phyloP scores from a whole-genome alignment of 2,888 invertebrate species.

The Cantharis rustica region DNA sequence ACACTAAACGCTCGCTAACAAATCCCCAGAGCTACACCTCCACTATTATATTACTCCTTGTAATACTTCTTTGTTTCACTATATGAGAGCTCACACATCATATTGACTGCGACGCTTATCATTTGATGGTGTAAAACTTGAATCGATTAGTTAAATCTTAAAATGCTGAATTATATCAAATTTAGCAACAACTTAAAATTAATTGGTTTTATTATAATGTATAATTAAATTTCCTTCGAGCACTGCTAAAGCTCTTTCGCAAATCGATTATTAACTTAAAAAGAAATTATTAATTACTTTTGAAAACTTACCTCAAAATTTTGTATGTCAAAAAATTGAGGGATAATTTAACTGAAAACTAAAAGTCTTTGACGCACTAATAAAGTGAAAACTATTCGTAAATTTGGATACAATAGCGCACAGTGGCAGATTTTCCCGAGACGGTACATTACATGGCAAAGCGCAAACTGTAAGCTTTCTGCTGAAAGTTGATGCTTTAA shows the following conservation, averaged over 20 bases:
- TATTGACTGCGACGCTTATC: background rate
- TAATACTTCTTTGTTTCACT: slow-evolving; percentile 10
- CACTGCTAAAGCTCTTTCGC: background rate
- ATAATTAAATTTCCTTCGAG: background rate
- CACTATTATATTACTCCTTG: slow-evolving; percentile 7
- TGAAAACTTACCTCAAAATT: background rate
- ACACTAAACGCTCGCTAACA: slow-evolving; percentile 12
- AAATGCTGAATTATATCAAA: background rate
- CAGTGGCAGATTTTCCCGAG: slow-evolving; percentile 24
- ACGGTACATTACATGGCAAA: slow-evolving; percentile 28
- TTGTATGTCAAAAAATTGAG: background rate
- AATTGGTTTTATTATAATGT: background rate
- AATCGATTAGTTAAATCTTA: background rate
- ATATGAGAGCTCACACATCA: background rate
- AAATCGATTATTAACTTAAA: background rate
- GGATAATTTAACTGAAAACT: background rate
- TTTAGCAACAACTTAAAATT: slow-evolving; percentile 5
- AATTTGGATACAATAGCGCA: slow-evolving; percentile 9
- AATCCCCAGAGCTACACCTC: slow-evolving; percentile 11
- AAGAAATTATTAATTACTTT: background rate
- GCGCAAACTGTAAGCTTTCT: slow-evolving; percentile 37
- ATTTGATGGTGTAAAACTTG: background rate
- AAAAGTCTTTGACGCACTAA: background rate
- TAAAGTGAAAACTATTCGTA: slow-evolving; percentile 3
- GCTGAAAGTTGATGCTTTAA: slow-evolving; percentile 29